Evolutionary conservation across 2,113 vertebrate genomes (phyloP), one percentile per base, ranked within the genome.

Genomic region (Gracilinanus agilis): DNA sequence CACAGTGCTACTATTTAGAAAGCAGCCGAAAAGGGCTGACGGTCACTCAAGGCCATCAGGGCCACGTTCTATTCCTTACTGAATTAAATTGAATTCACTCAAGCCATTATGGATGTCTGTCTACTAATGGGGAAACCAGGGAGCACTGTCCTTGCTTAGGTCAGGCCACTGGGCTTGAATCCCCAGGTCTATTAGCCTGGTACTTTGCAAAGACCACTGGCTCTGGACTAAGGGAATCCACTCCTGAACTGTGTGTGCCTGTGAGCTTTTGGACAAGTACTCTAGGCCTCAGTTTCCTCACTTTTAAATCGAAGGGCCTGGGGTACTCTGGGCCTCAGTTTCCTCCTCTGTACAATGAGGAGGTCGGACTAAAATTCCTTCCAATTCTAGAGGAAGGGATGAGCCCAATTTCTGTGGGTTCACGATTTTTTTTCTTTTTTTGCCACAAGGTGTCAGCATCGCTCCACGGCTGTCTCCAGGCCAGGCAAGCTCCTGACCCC

Each of bases 391-490:
- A 27, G 44, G 5, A 89, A 0, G 27, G 2, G n/a, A 9, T 0
- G 55, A 40, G 34, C 67, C 61, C n/a, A n/a, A 75, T 75, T 67
- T 67, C 58, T n/a, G 12, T 19, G 61, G 34, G 12, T 9, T 40
- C 16, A 7, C 21, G 61, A 40, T 75, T 83, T 40, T 40, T 75
- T 49, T 5, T n/a, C n/a, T n/a, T 49, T 49, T 83, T 83, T 83
- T 40, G 54, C 98, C 98, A 98, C 97, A 83, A 98, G 98, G 97
- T 96, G 98, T 98, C 98, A 98, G 98, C 95, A 97, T 97, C 91
- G 93, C 53, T 25, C 40, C 91, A 93, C 16, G 2, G 93, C 89
- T 40, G 93, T 93, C 90, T 94, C 96, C 96, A 92, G 24, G 54
- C 54, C 89, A 90, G 27, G 10, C 40, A 53, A 27, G 89, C 0